A percentile compares a stretch with the other conserved stretches of the same genome.
These are phyloP conservation scores for Glaucopsyche alexis DNA, from an alignment of 2,888 invertebrate species.

Conservation along the genomic window DNA sequence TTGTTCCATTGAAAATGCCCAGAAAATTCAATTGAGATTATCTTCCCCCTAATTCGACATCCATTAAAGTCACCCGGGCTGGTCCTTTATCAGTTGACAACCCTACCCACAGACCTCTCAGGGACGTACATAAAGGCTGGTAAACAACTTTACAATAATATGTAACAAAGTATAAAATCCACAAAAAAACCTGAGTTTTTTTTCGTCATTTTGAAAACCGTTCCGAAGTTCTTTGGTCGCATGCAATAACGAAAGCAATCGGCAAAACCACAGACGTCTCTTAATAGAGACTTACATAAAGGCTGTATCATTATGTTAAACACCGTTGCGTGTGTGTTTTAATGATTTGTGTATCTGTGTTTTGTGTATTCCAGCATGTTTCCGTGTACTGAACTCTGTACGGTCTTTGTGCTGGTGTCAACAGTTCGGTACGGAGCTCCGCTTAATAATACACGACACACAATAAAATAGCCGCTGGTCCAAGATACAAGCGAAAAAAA, in stretches of 20 bases:
- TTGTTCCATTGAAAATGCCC: too few relatives aligned
- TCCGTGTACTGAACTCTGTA: background rate
- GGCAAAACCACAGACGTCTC: background rate
- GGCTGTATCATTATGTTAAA: background rate
- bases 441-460: slow-evolving; percentile 67
- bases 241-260: background rate
- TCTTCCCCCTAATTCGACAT: too few relatives aligned
- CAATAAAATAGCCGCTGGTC: slow-evolving; percentile 51
- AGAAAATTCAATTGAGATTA: too few relatives aligned
- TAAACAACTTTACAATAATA: too few relatives aligned
- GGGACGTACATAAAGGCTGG: too few relatives aligned
- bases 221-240: too few relatives aligned
- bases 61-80: too few relatives aligned
- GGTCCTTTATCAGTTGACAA: too few relatives aligned
- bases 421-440: slow-evolving; percentile 37
- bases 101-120: too few relatives aligned
- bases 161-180: too few relatives aligned
- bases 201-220: too few relatives aligned
- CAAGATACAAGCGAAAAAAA: slow-evolving; percentile 39
- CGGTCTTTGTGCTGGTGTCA: slow-evolving; percentile 12
- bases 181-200: too few relatives aligned
- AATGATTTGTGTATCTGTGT: background rate
- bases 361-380: background rate
- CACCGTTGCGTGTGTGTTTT: slow-evolving; percentile 13
- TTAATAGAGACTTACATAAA: background rate